Evolutionary conservation across 2,113 vertebrate genomes (phyloP).

Genomic region (Xyrauchen texanus): DNA sequence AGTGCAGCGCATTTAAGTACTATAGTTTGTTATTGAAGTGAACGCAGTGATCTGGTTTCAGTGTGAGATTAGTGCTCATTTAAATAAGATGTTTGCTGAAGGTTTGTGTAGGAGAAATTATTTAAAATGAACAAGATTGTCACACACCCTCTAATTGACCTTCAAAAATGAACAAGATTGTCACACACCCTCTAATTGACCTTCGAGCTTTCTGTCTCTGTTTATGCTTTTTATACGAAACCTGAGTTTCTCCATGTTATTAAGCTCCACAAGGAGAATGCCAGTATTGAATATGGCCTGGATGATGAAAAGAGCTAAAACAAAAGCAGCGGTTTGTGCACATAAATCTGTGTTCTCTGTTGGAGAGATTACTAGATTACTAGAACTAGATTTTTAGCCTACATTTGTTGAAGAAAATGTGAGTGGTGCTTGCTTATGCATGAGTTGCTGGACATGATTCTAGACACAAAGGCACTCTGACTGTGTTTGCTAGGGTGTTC

Average conservation of each 20-base stretch:
- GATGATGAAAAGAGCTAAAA: no score
- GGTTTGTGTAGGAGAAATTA: not conserved
- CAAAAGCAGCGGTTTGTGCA: not conserved
- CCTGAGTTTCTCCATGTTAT: no score
- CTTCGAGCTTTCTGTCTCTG: conserved; percentile 3
- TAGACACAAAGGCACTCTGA: no score
- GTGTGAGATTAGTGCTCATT: not conserved
- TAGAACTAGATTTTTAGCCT: no score
- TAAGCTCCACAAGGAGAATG: not conserved
- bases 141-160: not conserved
- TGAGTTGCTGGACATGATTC: no score
- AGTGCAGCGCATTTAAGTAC: not conserved
- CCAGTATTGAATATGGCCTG: not conserved
- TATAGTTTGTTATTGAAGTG: conserved; percentile 12
- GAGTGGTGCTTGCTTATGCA: no score
- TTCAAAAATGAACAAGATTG: not conserved
- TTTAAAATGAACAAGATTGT: not conserved
- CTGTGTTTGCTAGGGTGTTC: no score
- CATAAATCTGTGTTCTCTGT: not conserved
- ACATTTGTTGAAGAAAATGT: no score
- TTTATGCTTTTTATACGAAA: conserved; percentile 7
- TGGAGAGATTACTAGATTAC: no score
- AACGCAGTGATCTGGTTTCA: not conserved
- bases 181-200: not conserved
- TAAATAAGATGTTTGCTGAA: conserved; percentile 8